Base-by-base conservation (phyloP, 2,888 invertebrate species). In the Drosophila borealis region DNA sequence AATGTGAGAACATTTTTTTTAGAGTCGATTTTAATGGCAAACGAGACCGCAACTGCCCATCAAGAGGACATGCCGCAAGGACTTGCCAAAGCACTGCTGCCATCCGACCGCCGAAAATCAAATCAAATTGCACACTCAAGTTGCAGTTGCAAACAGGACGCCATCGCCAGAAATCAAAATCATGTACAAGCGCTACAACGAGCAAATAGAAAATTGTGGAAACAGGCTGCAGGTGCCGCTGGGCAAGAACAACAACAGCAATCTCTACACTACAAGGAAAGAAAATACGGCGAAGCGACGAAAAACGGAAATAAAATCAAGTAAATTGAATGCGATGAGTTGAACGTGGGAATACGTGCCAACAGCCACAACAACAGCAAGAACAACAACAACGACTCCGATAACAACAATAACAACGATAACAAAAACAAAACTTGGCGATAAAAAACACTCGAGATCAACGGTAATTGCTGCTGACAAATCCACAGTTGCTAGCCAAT, bases 121-220 rank as follows among this genome's bases (percentile, higher is more conserved):
- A 85, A 89, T 85, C 89, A 88, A 88, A 82, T 80, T 82, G 83
- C 78, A 75, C 80, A 80, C 83, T 88, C 79, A 83, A 88, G 85
- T 77, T 85, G 83, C 83, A 88, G 78, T 88, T 83, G 86, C 88
- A 85, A 67, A 55, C 55, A 50, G 36, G 17, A n/a, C 42, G 44
- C 36, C 61, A 73, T 41, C 74, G 68, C 59, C 65, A 79, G 63
- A 77, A 75, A 82, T 85, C 88, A 62, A 50, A 63, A 56, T 49
- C 63, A 71, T 59, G 59, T 59, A 50, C 53, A 51, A 41, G 42
- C 49, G 11, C 45, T 13, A 42, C 21, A n/a, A 55, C 37, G 41
- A 45, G 48, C 41, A 64, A 37, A 37, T 51, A 53, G 34, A 42
- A 14, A 39, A 19, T 59, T 41, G 41, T 41, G 48, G 49, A 49